phyloP scores from a whole-genome alignment of 2,888 invertebrate species.

The Clitarchus hookeri region DNA sequence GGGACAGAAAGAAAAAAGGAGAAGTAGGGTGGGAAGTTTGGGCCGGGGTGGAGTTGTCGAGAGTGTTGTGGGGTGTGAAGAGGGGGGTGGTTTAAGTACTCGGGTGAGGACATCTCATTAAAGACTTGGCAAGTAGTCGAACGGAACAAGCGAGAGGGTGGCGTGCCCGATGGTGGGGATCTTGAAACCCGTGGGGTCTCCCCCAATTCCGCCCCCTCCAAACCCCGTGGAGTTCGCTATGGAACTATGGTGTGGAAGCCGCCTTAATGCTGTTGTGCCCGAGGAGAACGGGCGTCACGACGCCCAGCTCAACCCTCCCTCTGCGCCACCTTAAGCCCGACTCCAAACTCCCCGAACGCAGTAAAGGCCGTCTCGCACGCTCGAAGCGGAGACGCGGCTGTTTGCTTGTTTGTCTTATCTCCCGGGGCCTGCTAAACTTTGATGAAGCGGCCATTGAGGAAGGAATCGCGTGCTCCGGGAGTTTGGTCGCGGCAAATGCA shows the following conservation, averaged over 20 bases:
- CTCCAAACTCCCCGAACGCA: neutral
- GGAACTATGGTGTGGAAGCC: too few relatives aligned
- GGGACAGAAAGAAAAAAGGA: neutral
- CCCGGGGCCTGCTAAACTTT: neutral
- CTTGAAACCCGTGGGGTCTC: neutral
- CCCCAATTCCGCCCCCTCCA: neutral
- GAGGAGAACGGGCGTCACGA: neutral
- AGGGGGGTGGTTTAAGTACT: neutral
- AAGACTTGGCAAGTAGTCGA: constrained; percentile 14
- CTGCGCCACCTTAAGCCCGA: neutral
- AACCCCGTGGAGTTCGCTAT: too few relatives aligned
- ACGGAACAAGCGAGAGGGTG: neutral
- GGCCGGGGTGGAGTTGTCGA: neutral
- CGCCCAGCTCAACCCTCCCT: neutral
- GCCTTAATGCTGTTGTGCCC: neutral
- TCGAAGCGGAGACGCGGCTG: neutral
- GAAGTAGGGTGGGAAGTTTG: neutral
- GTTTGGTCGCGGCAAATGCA: neutral
- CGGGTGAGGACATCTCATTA: constrained; percentile 9
- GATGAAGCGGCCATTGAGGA: constrained; percentile 1
- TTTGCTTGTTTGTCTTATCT: neutral
- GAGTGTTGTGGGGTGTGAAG: neutral
- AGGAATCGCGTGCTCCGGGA: neutral
- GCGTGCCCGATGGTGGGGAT: neutral
- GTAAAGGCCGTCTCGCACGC: neutral